Conservation (phyloP, 64 coral and sea anemone species). For the Hydrozoanthus tunicans region DNA sequence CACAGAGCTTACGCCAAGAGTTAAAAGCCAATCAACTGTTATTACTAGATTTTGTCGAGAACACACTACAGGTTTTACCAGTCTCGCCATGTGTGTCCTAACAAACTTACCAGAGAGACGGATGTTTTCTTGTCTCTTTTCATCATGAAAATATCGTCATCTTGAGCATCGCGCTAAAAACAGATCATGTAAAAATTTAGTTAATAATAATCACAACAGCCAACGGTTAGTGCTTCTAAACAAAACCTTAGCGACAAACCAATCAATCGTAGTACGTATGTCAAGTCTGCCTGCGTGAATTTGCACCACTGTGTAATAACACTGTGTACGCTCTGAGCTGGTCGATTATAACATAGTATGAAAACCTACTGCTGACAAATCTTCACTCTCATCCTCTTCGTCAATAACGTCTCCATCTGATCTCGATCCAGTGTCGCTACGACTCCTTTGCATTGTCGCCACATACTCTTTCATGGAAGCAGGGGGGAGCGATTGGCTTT, state of each 20-base stretch:
- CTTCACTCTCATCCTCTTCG: conserved; percentile 50
- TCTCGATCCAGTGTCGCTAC: neutral
- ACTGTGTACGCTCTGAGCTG: no score
- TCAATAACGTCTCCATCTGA: conserved; percentile 55
- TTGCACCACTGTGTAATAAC: no score
- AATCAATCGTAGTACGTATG: no score
- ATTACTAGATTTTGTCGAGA: no score
- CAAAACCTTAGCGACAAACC: no score
- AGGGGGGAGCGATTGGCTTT: conserved; percentile 76
- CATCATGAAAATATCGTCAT: conserved; percentile 72
- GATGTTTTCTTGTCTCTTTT: conserved; percentile 66
- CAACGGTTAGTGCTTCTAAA: no score
- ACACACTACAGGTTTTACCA: no score
- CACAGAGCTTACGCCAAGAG: no score
- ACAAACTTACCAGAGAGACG: conserved; percentile 67
- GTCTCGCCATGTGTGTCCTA: neutral
- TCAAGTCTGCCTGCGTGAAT: no score
- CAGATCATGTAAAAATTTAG: no score
- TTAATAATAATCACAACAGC: no score
- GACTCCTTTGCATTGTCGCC: conserved; percentile 32
- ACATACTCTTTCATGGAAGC: conserved; percentile 74
- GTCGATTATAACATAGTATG: neutral
- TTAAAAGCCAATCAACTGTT: no score
- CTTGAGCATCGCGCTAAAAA: conserved; percentile 48
- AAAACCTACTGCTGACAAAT: conserved; percentile 34